Evolutionary conservation across 2,888 invertebrate genomes (phyloP).

Genomic region (Amphipyra berbera): DNA sequence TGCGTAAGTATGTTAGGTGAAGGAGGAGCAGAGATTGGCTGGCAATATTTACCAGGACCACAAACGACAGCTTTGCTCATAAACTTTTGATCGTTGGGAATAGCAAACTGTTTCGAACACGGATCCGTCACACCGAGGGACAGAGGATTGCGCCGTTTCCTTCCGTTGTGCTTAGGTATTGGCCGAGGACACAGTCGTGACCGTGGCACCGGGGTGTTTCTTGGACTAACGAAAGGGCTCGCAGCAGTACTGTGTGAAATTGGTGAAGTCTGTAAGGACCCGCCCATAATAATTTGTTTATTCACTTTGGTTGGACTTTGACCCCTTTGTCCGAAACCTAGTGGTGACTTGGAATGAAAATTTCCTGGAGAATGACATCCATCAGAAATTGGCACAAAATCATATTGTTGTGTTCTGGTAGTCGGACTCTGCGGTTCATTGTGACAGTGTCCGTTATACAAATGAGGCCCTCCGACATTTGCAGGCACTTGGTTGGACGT

Average conservation of each 20-base stretch:
- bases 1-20: conserved; percentile 90
- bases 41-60: conserved; percentile 79
- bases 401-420: conserved; percentile 94
- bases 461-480: conserved; percentile 67
- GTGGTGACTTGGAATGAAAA: conserved; percentile 82
- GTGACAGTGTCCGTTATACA: conserved; percentile 81
- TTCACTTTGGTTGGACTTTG: conserved; percentile 80
- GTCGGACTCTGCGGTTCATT: conserved; percentile 93
- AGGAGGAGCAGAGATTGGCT: conserved; percentile 92
- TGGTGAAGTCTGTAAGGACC: conserved; percentile 85
- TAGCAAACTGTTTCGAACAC: conserved; percentile 80
- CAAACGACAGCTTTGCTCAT: conserved; percentile 73
- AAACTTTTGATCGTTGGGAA: conserved; percentile 85
- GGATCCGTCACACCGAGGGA: conserved; percentile 76
- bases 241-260: conserved; percentile 91
- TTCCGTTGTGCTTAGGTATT: conserved; percentile 81
- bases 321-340: conserved; percentile 78
- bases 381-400: conserved; percentile 96
- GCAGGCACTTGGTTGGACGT: conserved; percentile 66
- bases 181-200: conserved; percentile 90
- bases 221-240: conserved; percentile 95
- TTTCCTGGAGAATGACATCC: conserved; percentile 92
- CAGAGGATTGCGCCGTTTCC: conserved; percentile 78
- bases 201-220: conserved; percentile 93
- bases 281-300: conserved; percentile 79